Evolutionary conservation across 2,888 invertebrate genomes (phyloP), one percentile per base, ranked within the genome.

Genomic region (Brachylomia viminalis): DNA sequence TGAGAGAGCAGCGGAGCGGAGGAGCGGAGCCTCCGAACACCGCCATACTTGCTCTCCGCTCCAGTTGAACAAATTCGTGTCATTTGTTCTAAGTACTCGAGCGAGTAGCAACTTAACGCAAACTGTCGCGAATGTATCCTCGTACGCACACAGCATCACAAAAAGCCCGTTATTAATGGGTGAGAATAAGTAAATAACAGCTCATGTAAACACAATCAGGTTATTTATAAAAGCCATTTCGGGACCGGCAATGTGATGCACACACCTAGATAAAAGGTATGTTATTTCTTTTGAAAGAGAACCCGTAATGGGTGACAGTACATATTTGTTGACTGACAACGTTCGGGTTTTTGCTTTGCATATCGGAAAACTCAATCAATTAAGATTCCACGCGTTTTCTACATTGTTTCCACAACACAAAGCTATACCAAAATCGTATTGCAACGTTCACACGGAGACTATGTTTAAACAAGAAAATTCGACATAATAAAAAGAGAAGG

Each of bases 1-100:
- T 90, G 90, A 87, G 86, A 89, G 47, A 64, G 87, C 88, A 81
- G 78, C 73, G 83, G 86, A 89, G 86, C 84, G 86, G 84, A 89
- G 68, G 64, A 64, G 23, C 80, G 67, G 64, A 45, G 49, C 80
- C 84, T 83, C 85, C 86, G 85, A 90, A 89, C 86, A 85, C 78
- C 82, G 78, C 80, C 87, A 89, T 89, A 92, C 90, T 92, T 90
- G 90, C 87, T 90, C 90, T 91, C 90, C 89, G 90, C 83, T 91
- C 87, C 89, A 92, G 91, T 90, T 89, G 89, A 94, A 95, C 94
- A 93, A 94, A 95, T 94, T 92, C 80, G 87, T 89, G 90, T 92
- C 92, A 94, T 94, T 95, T 93, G 91, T 94, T 94, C 90, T 89
- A 89, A 87, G 82, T 88, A 89, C 88, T 86, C 84, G 84, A 88